Conservation (phyloP, 2,797 vertebrate genomes). For the Anguilla obscura region DNA sequence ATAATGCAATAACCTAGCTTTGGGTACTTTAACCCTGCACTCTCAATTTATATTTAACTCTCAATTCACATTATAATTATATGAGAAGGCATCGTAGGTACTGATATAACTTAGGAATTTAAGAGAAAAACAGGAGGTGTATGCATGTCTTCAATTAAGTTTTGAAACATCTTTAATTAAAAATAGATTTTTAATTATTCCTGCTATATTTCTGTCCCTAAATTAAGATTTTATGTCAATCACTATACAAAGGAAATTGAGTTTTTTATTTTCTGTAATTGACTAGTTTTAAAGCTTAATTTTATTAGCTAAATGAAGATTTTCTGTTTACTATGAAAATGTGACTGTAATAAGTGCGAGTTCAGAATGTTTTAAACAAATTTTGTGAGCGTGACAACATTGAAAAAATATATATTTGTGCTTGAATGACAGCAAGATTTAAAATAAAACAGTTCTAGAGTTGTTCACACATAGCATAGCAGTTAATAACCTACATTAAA, state of each 20-base stretch:
- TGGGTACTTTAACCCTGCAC: neutral
- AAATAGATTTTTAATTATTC: conserved; percentile 14
- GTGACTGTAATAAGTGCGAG: neutral
- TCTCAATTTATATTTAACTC: too few species aligned
- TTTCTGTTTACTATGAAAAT: neutral
- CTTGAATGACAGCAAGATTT: neutral
- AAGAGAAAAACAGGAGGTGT: neutral
- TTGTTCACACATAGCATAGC: neutral
- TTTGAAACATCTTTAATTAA: conserved; percentile 11
- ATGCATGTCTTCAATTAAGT: neutral
- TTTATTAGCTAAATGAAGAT: conserved; percentile 2
- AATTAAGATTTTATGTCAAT: neutral
- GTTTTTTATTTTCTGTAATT: neutral
- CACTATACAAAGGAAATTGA: neutral
- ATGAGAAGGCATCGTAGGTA: neutral
- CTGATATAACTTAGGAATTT: neutral
- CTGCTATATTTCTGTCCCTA: neutral
- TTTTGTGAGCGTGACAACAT: conserved; percentile 3
- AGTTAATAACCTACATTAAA: neutral
- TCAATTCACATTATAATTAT: neutral
- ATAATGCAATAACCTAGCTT: neutral
- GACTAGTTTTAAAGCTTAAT: neutral
- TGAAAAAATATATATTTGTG: neutral
- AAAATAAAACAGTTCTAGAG: neutral
- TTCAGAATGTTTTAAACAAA: conserved; percentile 5